Base-by-base conservation (phyloP, 2,888 invertebrate species). In the Teleiodes luculella region DNA sequence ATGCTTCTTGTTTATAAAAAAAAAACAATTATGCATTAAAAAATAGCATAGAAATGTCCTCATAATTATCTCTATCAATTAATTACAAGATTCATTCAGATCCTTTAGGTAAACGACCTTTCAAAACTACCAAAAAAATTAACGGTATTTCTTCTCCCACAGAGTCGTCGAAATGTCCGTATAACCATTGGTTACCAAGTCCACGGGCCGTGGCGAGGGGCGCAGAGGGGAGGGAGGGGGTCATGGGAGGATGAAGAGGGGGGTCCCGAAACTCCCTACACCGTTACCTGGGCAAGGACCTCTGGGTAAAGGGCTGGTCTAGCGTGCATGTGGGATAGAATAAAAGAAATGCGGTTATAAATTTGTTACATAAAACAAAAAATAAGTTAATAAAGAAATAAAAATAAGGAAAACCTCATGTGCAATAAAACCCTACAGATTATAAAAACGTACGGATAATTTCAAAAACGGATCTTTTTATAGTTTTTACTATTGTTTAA, bases 201-300 rank as follows among this genome's bases (percentile, higher is more conserved):
- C n/a, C 48, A 35, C 18, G 35, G n/a, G 20, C 18, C 48, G 48
- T 30, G 18, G 18, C 33, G 14, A 35, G 13, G 13, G n/a, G 20
- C 24, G 20, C 10, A 14, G 35, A 33, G 10, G 13, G 49, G 36
- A 13, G 30, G 7, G 35, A 16, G 31, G 24, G 14, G 49, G 37
- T 24, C 13, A 11, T 7, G 6, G 10, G 7, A 1, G 8, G 35
- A 24, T 6, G 47, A 7, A 7, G 35, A 16, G 48, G 48, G 36
- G 48, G 39, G 20, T 7, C 46, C 46, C 46, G 30, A 47, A 35
- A 24, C 35, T 8, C 49, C 20, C 47, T 30, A 45, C 18, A 55
- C 45, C 51, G 45, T 49, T 49, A 49, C 28, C 8, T 28, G 49
- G 49, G 20, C 49, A 49, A 49, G 49, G 49, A 49, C 49, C 49